Evolutionary conservation across 2,888 invertebrate species (phyloP), one percentile per base, ranked within the genome.

Genomic region (Chydorus sphaericus): DNA sequence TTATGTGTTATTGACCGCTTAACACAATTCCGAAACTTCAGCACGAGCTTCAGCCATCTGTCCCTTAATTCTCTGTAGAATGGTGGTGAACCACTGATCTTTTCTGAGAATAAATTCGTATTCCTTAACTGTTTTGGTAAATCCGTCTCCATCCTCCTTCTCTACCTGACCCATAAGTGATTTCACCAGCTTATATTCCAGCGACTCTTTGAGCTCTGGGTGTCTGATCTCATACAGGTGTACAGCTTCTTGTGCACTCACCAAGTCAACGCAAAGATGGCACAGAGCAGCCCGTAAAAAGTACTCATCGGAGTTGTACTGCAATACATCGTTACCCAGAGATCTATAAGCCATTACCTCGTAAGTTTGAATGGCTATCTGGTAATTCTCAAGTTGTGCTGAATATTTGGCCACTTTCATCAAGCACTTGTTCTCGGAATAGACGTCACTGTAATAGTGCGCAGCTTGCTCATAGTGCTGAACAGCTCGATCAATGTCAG

Each of bases 261-360:
- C 77, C 48, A 87, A 76, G 72, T 98, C 97, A 56, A 94, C 85
- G 71, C 94, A 96, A 55, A 98, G 77, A 72, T 97, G 94, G 71
- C 98, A 97, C 4, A 98, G 77, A 6, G 90, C 87, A 10, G 97
- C 94, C 56, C 93, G 82, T 77, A 98, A 97, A 75, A 96, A 93
- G 73, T 98, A 93, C 71, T 97, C 97, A 72, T 96, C 97, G 28
- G 96, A 96, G 71, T 93, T 91, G 75, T 97, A 98, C 71, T 98
- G 96, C 63, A 98, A 76, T 62, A 98, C 77, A 58, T 91, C 86
- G 74, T 88, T 97, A 71, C 97, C 96, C 66, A 97, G 78, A 20
- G 93, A 89, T 7, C 88, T 82, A 57, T 83, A 80, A 48, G 91
- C 96, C 61, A 85, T 84, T 79, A 92, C 85, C 71, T 97, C 93